Evolutionary conservation across 2,888 invertebrate species (phyloP).

Genomic region (Cetonia aurata): DNA sequence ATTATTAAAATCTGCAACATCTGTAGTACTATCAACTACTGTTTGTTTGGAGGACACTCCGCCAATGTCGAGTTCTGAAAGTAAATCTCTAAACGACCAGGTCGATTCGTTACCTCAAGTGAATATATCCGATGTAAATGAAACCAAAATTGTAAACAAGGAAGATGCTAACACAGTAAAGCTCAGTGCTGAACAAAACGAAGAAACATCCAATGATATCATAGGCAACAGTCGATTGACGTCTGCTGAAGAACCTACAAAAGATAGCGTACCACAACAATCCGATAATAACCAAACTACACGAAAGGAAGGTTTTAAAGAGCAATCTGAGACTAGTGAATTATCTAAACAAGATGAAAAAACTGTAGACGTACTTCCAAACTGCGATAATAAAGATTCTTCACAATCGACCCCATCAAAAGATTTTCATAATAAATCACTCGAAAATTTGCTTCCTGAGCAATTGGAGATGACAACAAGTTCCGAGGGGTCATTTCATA

Average conservation of each 20-base stretch:
- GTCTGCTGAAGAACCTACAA: neutral
- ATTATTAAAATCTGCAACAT: too few species aligned
- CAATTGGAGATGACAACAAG: conserved; percentile 39
- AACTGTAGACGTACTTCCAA: too few species aligned
- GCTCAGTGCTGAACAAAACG: neutral
- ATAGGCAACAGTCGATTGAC: neutral
- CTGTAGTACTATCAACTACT: too few species aligned
- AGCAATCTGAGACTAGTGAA: neutral
- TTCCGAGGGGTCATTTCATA: conserved; percentile 47
- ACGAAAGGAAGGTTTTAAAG: neutral
- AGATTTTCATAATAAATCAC: conserved; percentile 23
- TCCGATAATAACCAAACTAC: conserved; percentile 20
- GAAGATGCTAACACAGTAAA: neutral
- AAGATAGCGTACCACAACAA: neutral
- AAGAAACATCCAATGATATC: conserved; percentile 11
- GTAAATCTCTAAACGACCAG: too few species aligned
- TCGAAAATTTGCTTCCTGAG: conserved; percentile 35
- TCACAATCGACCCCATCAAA: conserved; percentile 16
- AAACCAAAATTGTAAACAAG: neutral
- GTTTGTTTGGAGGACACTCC: too few species aligned
- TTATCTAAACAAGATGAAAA: too few species aligned
- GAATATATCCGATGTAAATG: neutral
- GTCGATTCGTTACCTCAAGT: too few species aligned
- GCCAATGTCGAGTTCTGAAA: too few species aligned
- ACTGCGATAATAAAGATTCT: neutral